Conservation (phyloP, 2,797 vertebrate species). For the Myotis planiceps region DNA sequence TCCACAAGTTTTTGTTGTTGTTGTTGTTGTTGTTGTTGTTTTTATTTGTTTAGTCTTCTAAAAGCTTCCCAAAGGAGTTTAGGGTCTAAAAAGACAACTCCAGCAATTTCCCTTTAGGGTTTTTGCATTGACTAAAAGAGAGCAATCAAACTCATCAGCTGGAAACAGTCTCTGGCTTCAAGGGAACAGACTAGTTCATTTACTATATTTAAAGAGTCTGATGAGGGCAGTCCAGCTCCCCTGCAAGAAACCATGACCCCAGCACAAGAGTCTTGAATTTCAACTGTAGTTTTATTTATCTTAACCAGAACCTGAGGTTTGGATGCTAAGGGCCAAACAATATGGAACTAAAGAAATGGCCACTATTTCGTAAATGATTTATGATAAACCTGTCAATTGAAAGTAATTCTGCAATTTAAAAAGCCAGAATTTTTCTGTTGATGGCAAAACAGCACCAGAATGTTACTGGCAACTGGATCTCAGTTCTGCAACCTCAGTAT, state of each 20-base stretch:
- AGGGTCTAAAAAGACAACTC: not conserved
- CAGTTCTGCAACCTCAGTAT: not conserved
- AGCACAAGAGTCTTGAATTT: not conserved
- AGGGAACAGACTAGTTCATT: conserved; percentile 54
- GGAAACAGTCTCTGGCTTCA: conserved; percentile 58
- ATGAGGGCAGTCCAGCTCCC: not conserved
- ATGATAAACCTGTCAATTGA: conserved; percentile 20
- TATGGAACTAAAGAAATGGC: not conserved
- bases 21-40: not conserved
- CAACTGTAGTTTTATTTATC: not conserved
- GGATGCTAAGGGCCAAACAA: not conserved
- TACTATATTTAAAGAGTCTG: conserved; percentile 23
- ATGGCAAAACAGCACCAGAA: not conserved
- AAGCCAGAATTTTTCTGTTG: not conserved
- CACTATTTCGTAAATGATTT: conserved; percentile 35
- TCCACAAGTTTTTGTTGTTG: not conserved
- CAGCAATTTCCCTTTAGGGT: not conserved
- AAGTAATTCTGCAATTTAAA: conserved; percentile 47
- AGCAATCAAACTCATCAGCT: conserved; percentile 70
- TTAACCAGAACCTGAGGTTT: not conserved
- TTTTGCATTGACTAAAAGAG: conserved; percentile 49
- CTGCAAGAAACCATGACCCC: not conserved
- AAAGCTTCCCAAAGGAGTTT: conserved; percentile 20
- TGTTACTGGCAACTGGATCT: not conserved
- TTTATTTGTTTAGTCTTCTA: conserved; percentile 59